A percentile compares a stretch with the other conserved stretches of the same genome.
Evolutionary conservation across 2,797 vertebrate genomes (phyloP).

Genomic region (Cercopithecus diana): DNA sequence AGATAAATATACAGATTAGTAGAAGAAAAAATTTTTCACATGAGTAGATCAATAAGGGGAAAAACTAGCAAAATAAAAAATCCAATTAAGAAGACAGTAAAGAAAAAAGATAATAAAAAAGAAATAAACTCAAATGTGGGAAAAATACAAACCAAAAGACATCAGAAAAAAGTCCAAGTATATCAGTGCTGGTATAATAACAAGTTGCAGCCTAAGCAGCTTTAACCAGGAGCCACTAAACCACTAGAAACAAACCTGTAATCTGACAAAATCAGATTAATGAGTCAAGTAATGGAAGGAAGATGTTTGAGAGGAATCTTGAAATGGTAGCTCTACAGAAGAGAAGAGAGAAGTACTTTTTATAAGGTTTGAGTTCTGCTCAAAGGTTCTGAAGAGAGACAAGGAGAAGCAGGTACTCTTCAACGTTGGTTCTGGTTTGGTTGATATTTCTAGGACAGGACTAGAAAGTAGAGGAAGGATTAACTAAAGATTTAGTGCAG

Average conservation of each 20-base stretch:
- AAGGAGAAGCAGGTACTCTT: not conserved
- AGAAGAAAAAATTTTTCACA: not conserved
- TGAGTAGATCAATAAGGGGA: not conserved
- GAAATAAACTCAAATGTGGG: not conserved
- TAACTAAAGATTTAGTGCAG: not conserved
- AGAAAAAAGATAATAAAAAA: no score
- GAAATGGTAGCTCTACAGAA: not conserved
- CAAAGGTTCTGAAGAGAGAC: not conserved
- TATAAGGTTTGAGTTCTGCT: not conserved
- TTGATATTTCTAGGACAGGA: not conserved
- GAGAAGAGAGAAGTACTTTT: not conserved
- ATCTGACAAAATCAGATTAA: not conserved
- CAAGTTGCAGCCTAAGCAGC: not conserved
- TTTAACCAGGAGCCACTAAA: not conserved
- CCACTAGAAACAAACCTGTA: not conserved
- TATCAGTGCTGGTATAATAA: not conserved
- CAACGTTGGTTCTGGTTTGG: not conserved
- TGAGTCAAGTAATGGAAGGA: not conserved
- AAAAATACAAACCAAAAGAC: not conserved
- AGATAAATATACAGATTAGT: not conserved
- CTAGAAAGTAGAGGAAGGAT: not conserved
- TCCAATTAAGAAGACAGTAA: not conserved
- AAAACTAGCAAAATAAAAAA: not conserved
- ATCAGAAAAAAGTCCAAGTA: not conserved
- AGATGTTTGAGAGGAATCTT: not conserved